These are phyloP conservation scores for Ophiodon elongatus DNA, from an alignment of 2,113 vertebrate genomes.

Conservation along the genomic window DNA sequence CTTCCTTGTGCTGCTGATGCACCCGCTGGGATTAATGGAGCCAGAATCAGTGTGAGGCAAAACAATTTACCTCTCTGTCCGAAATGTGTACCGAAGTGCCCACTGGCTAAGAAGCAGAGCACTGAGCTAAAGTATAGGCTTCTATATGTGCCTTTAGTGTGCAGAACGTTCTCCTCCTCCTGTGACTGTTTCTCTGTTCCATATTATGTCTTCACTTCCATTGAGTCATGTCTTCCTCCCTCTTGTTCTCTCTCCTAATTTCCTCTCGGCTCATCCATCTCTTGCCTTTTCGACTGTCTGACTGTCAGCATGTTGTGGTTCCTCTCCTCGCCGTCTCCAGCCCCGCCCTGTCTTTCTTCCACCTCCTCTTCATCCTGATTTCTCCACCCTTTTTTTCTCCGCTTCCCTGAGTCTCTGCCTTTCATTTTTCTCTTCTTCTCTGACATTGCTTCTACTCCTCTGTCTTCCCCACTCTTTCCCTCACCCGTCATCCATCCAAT, in stretches of 20 bases:
- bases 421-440: constrained; percentile 2
- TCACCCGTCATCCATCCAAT: constrained; percentile 47
- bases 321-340: constrained; percentile 34
- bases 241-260: constrained; percentile 29
- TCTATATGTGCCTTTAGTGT: constrained; percentile 23
- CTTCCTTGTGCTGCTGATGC: constrained; percentile 16
- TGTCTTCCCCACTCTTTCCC: constrained; percentile 6
- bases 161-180: constrained; percentile 35
- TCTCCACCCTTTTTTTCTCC: constrained; percentile 20
- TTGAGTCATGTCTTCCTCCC: constrained; percentile 44
- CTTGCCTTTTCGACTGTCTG: constrained; percentile 22
- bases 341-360: constrained; percentile 15
- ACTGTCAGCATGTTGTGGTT: constrained; percentile 60
- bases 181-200: constrained; percentile 31
- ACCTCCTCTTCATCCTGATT: constrained; percentile 4
- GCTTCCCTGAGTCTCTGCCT: background rate
- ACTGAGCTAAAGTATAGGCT: constrained; percentile 39
- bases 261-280: constrained; percentile 56
- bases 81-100: constrained; percentile 52
- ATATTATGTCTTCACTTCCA: constrained; percentile 51
- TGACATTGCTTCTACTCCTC: constrained; percentile 10
- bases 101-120: constrained; percentile 16
- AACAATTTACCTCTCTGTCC: constrained; percentile 52
- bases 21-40: constrained; percentile 40
- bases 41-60: constrained; percentile 50